These are phyloP conservation scores for Calameuta pallipes DNA, from an alignment of 2,888 invertebrate genomes.

Conservation along the genomic window DNA sequence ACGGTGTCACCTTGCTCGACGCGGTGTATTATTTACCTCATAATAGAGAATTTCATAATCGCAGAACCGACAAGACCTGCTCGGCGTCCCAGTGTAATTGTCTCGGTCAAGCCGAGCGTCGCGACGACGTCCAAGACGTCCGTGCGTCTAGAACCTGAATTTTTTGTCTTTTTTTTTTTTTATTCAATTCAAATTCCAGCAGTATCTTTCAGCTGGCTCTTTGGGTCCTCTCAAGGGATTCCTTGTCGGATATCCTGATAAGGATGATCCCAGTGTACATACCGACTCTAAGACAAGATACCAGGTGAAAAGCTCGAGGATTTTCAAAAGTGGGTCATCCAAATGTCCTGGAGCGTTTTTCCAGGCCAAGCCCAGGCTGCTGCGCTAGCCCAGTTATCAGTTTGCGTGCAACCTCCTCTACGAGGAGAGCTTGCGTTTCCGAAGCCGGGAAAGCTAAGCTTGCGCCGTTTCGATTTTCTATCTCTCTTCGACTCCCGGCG, in stretches of 20 bases:
- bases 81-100: not conserved
- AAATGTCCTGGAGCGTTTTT: constrained; percentile 6
- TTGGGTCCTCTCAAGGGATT: not conserved
- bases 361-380: not conserved
- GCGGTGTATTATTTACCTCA: not conserved
- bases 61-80: not conserved
- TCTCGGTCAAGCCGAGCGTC: not conserved
- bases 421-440: constrained; percentile 10
- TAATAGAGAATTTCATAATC: not conserved
- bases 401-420: constrained; percentile 4
- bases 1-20: not conserved
- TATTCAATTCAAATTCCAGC: not conserved
- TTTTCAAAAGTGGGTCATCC: not conserved
- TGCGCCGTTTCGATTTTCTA: constrained; percentile 15
- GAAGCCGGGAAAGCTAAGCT: constrained; percentile 10
- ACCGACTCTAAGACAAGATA: not conserved
- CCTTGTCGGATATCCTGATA: not conserved
- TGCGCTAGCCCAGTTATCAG: constrained; percentile 5
- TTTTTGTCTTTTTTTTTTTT: not conserved
- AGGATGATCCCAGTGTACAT: not conserved
- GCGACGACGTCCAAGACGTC: not conserved
- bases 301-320: not conserved
- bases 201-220: not conserved
- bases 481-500: constrained; percentile 43
- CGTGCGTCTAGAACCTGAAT: not conserved